These are phyloP conservation scores for Barbus barbus DNA, from an alignment of 2,113 vertebrate species.

Conservation along the genomic window DNA sequence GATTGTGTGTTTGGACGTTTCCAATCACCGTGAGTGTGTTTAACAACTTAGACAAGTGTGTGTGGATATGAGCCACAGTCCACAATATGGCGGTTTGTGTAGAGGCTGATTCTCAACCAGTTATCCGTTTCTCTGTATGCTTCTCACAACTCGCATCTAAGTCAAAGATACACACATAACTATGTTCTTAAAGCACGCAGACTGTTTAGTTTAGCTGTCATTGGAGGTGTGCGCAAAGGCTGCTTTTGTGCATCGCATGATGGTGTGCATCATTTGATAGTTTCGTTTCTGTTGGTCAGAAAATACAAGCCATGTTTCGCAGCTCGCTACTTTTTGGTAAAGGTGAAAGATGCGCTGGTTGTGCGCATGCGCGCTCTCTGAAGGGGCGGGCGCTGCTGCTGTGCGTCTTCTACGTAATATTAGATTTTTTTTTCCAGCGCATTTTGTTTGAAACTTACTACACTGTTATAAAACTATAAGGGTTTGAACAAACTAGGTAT, in stretches of 20 bases:
- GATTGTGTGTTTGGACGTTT: background rate
- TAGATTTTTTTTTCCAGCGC: background rate
- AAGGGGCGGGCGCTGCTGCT: conserved; percentile 22
- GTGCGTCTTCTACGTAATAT: background rate
- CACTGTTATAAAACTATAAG: background rate
- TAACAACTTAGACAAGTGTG: conserved; percentile 19
- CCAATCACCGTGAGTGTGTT: background rate
- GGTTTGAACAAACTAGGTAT: background rate
- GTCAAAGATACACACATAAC: background rate
- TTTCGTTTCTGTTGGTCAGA: conserved; percentile 35
- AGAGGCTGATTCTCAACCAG: conserved; percentile 38
- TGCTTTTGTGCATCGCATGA: background rate
- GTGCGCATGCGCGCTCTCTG: conserved; percentile 38
- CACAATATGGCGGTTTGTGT: conserved; percentile 54
- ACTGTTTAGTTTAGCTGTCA: background rate
- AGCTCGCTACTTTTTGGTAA: conserved; percentile 25
- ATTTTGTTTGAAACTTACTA: no score
- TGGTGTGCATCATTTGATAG: background rate
- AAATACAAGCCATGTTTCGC: conserved; percentile 25
- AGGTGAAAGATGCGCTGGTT: conserved; percentile 26
- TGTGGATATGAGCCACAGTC: background rate
- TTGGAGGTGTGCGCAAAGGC: background rate
- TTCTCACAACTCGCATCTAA: background rate
- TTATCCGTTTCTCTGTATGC: conserved; percentile 34
- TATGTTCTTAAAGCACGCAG: background rate